Conservation (phyloP, 1,140 invertebrate genomes). For the Halesus radiatus region DNA sequence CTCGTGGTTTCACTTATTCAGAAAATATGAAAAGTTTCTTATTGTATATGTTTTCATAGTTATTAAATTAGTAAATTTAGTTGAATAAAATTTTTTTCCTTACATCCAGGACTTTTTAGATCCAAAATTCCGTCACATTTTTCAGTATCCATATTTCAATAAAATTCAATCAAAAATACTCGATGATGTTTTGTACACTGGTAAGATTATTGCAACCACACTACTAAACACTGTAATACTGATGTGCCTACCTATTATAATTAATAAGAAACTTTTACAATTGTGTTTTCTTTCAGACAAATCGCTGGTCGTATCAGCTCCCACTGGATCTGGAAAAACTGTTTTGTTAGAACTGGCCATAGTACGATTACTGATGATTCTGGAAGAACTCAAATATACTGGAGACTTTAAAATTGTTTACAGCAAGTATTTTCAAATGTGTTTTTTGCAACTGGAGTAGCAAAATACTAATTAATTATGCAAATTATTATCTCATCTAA, state of each 20-base stretch:
- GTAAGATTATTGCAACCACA: conserved; percentile 65
- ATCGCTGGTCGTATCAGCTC: conserved; percentile 81
- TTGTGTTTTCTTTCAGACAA: conserved; percentile 69
- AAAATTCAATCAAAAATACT: conserved; percentile 79
- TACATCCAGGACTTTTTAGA: conserved; percentile 59
- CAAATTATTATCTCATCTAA: not conserved
- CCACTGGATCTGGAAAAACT: conserved; percentile 88
- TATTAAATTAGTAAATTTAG: too few relatives aligned
- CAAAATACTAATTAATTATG: not conserved
- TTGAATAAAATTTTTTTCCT: too few relatives aligned
- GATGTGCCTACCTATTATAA: too few relatives aligned
- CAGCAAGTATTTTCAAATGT: conserved; percentile 65
- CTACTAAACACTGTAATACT: too few relatives aligned
- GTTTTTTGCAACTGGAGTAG: not conserved
- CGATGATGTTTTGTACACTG: conserved; percentile 75
- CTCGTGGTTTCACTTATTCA: too few relatives aligned
- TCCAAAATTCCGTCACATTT: conserved; percentile 72
- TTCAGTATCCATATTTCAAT: conserved; percentile 80
- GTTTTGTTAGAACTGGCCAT: conserved; percentile 87
- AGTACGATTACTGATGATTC: conserved; percentile 73
- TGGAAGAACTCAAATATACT: conserved; percentile 62
- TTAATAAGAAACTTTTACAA: too few relatives aligned
- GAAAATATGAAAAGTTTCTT: too few relatives aligned
- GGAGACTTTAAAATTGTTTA: conserved; percentile 77
- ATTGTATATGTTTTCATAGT: too few relatives aligned